Evolutionary conservation across 2,113 vertebrate species (phyloP).

Genomic region (Tachysurus vachellii): DNA sequence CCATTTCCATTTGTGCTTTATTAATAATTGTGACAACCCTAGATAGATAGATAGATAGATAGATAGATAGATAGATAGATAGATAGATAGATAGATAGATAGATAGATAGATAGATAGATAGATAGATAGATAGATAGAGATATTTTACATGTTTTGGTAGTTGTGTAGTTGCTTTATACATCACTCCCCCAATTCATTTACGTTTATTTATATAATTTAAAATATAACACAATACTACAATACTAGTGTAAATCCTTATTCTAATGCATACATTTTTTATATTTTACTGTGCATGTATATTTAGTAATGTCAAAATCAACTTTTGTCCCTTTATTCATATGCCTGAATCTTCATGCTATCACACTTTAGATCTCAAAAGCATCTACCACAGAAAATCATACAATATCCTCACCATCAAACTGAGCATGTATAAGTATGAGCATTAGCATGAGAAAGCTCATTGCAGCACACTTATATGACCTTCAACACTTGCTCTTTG

Average conservation of each 20-base stretch:
- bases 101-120: too few species aligned
- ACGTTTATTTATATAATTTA: neutral
- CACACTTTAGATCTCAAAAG: conserved; percentile 16
- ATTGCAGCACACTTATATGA: conserved; percentile 82
- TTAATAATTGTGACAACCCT: neutral
- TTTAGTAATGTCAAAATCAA: neutral
- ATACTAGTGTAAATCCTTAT: neutral
- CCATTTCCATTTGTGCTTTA: neutral
- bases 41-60: too few species aligned
- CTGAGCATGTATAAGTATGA: conserved; percentile 37
- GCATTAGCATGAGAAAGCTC: conserved; percentile 86
- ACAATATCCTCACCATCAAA: conserved; percentile 6
- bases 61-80: too few species aligned
- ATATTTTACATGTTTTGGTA: neutral
- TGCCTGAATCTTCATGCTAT: neutral
- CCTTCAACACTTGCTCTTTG: conserved; percentile 79
- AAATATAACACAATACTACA: neutral
- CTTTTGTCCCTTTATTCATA: neutral
- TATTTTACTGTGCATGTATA: too few species aligned
- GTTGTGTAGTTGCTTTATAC: conserved; percentile 1
- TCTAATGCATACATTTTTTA: neutral
- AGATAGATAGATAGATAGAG: too few species aligned
- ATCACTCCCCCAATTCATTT: neutral
- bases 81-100: too few species aligned
- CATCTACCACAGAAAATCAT: conserved; percentile 16